A percentile compares a stretch with the other conserved stretches of the same genome.
Conservation (phyloP, 2,113 vertebrate genomes). For the Atrichornis clamosus region DNA sequence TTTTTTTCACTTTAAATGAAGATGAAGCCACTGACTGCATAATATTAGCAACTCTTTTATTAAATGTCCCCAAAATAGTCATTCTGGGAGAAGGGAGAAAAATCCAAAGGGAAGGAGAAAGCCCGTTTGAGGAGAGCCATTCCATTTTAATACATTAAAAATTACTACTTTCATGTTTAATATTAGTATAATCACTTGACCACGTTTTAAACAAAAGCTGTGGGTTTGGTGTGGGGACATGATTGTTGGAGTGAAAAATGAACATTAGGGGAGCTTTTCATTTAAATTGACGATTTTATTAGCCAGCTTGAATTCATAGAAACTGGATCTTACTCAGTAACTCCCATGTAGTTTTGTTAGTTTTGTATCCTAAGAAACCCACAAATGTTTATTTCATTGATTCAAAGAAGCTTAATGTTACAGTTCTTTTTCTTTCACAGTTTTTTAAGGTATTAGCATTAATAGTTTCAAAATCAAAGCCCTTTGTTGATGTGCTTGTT, state of each 20-base stretch:
- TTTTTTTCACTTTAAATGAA: not conserved
- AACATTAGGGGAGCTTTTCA: not conserved
- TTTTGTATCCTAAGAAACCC: not conserved
- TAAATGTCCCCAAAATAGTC: not conserved
- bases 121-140: not conserved
- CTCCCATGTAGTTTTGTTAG: not conserved
- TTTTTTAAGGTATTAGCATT: slow-evolving; percentile 44
- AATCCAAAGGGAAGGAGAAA: not conserved
- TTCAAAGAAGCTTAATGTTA: slow-evolving; percentile 1
- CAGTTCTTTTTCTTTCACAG: not conserved
- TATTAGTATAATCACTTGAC: not conserved
- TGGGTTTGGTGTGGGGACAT: not conserved
- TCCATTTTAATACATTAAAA: not conserved
- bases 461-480: slow-evolving; percentile 71
- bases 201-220: not conserved
- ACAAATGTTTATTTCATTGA: slow-evolving; percentile 9
- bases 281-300: not conserved
- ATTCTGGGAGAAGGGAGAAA: not conserved
- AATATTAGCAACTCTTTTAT: not conserved
- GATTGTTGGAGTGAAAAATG: not conserved
- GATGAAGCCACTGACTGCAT: not conserved
- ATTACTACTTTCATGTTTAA: not conserved
- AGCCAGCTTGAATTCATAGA: not conserved
- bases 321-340: not conserved
- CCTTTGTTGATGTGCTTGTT: slow-evolving; percentile 66